Evolutionary conservation across 1,140 invertebrate genomes (phyloP), one percentile per base, ranked within the genome.

Genomic region (Nasonia giraulti): DNA sequence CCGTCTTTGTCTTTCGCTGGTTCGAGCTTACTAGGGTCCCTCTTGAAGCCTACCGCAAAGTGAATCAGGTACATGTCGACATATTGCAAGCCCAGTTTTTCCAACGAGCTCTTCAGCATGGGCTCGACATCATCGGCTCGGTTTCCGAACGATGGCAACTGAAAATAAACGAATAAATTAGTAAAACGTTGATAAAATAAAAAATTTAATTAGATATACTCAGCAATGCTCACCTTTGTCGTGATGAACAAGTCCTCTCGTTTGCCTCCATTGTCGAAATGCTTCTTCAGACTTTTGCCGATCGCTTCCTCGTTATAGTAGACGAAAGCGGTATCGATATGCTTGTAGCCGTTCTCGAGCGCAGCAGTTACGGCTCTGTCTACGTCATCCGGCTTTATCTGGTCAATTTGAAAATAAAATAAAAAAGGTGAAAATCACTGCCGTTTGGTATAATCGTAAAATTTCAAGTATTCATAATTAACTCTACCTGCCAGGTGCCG

Each of bases 61-160:
- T 98, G 97, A 78, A 98, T 94, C 14, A 98, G 92, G 90, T 97
- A 98, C 84, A 98, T 93, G 89, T 98, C 97, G 3, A 98, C 91
- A 89, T 98, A 98, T 78, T 96, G 94, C 81, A 97, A 89, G 85
- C 96, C 94, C 20, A 98, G 92, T 69, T 94, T 95, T 73, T 95
- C 92, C 44, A 98, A 90, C 0, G 97, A 97, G 74, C 95, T 91
- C 73, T 95, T 95, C 40, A 98, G 90, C 85, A 95, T 96, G 55
- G 95, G 95, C 85, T 95, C 94, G 14, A 98, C 96, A 80, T 95
- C 94, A 2, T 94, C 94, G 11, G 96, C 94, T 31, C 95, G 93
- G 87, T 96, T 96, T n/a, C 94, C 95, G 87, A 91, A 94, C 86
- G 94, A 92, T 11, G 94, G 94, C 40, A 95, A 91, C 94, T 95